phyloP scores from a whole-genome alignment of 2,888 invertebrate genomes.

The Synergus gifuensis region DNA sequence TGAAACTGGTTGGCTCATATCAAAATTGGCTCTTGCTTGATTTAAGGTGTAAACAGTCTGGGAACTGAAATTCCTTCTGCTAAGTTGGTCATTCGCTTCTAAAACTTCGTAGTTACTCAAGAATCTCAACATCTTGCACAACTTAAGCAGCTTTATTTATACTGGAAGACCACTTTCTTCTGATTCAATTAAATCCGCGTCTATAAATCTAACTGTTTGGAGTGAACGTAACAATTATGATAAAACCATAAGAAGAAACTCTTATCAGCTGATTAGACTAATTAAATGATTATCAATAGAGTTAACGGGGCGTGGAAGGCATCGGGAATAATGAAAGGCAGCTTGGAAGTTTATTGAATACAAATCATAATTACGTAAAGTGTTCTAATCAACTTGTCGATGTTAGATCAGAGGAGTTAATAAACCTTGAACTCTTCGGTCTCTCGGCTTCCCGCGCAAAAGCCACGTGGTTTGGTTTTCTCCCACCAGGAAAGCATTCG shows the following conservation, averaged over 20 bases:
- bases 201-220: neutral
- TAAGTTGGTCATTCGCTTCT: neutral
- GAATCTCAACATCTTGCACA: neutral
- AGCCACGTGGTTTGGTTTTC: conserved; percentile 70
- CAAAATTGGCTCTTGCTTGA: neutral
- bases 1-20: conserved; percentile 12
- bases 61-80: neutral
- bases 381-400: conserved; percentile 41
- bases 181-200: neutral
- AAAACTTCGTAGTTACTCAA: too few relatives aligned
- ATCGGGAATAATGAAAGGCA: conserved; percentile 12
- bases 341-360: conserved; percentile 2
- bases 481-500: conserved; percentile 48
- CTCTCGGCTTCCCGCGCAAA: conserved; percentile 71
- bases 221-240: neutral
- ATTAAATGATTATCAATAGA: conserved; percentile 14
- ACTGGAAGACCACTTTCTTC: neutral
- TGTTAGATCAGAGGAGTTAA: neutral
- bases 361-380: conserved; percentile 28
- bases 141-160: neutral
- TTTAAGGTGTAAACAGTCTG: neutral
- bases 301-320: neutral
- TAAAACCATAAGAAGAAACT: neutral
- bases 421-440: conserved; percentile 57
- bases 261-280: conserved; percentile 3